phyloP scores from a whole-genome alignment of 2,888 invertebrate species.

The Hydrotaea cyrtoneurina region DNA sequence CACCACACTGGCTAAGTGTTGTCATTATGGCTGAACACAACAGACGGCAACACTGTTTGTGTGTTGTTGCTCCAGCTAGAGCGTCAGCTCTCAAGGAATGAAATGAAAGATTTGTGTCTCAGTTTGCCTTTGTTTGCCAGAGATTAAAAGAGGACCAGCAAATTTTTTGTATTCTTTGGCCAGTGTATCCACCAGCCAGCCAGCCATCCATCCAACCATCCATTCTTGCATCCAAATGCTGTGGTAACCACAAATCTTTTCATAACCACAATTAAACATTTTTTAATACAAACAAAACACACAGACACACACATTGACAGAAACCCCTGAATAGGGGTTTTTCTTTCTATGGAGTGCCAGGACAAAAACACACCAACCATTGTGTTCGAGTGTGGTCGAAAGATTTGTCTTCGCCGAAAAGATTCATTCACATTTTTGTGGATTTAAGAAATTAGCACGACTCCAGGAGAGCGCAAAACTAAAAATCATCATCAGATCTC shows the following conservation, averaged over 20 bases:
- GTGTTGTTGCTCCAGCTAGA: background rate
- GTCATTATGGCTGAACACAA: conserved; percentile 52
- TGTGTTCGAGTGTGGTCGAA: background rate
- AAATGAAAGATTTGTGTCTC: conserved; percentile 38
- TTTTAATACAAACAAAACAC: conserved; percentile 29
- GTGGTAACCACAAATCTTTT: conserved; percentile 63
- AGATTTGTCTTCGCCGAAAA: background rate
- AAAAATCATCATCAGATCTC: background rate
- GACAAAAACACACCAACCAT: too few species aligned
- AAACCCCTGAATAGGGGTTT: background rate
- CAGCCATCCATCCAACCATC: background rate
- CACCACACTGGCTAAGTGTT: conserved; percentile 65
- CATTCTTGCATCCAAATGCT: conserved; percentile 1
- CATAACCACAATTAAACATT: conserved; percentile 64
- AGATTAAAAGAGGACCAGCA: conserved; percentile 23
- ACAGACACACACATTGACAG: background rate
- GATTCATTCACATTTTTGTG: conserved; percentile 17
- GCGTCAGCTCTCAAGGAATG: background rate
- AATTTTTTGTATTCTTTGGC: conserved; percentile 11
- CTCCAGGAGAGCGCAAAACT: background rate
- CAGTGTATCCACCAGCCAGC: background rate
- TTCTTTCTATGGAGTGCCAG: background rate
- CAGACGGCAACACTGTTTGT: background rate
- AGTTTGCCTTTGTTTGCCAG: conserved; percentile 22
- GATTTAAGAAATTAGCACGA: background rate